phyloP scores from a whole-genome alignment of 2,888 invertebrate species.

The Caenorhabditis sp. region DNA sequence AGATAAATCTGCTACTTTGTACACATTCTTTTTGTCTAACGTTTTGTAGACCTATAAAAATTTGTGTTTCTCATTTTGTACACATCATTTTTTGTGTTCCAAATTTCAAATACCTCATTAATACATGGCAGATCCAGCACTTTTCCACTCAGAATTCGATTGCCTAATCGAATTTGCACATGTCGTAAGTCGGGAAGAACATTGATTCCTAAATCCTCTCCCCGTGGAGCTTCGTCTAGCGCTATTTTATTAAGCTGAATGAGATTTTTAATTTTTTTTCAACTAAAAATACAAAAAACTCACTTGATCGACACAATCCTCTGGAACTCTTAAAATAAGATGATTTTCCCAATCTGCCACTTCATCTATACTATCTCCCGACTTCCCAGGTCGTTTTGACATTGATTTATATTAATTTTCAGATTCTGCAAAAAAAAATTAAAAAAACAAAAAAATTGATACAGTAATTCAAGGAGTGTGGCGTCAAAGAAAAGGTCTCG shows the following conservation, averaged over 20 bases:
- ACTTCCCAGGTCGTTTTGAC: constrained; percentile 1
- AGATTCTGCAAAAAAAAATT: background rate
- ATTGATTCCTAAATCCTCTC: constrained; percentile 55
- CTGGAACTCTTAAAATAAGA: constrained; percentile 60
- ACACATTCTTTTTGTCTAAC: constrained; percentile 93
- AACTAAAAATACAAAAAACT: background rate
- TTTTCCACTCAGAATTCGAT: constrained; percentile 54
- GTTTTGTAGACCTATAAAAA: constrained; percentile 83
- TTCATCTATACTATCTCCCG: constrained; percentile 25
- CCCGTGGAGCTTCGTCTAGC: constrained; percentile 23
- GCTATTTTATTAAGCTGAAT: constrained; percentile 39
- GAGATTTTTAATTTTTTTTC: background rate
- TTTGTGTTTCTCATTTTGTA: no score
- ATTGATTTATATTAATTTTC: background rate
- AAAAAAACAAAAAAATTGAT: background rate
- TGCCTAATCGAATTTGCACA: constrained; percentile 55
- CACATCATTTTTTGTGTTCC: no score
- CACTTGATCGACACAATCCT: constrained; percentile 45
- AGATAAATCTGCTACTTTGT: constrained; percentile 94
- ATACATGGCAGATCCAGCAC: constrained; percentile 67
- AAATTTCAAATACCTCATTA: constrained; percentile 64
- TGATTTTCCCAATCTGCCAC: constrained; percentile 67
- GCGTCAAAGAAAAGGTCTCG: no score
- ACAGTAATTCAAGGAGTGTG: background rate
- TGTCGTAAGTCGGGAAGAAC: constrained; percentile 57